These are phyloP conservation scores for Ochotona curzoniae DNA, from an alignment of 2,113 vertebrate genomes.

Conservation along the genomic window DNA sequence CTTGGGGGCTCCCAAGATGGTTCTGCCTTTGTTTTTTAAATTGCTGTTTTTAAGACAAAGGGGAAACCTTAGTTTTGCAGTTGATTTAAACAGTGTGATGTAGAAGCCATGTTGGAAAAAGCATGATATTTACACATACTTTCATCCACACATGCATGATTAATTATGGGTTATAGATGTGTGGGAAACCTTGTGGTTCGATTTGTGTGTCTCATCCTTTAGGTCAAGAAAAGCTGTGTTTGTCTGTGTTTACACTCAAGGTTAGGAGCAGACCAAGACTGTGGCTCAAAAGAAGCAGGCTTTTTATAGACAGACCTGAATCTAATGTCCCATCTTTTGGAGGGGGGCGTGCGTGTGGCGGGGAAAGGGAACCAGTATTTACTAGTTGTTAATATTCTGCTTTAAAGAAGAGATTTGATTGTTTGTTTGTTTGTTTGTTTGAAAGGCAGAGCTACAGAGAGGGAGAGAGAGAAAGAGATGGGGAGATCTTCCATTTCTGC, in stretches of 20 bases:
- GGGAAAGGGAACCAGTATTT: background rate
- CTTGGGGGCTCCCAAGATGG: background rate
- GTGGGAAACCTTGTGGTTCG: background rate
- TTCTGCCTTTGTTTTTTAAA: background rate
- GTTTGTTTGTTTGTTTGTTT: no score
- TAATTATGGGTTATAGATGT: background rate
- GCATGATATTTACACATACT: background rate
- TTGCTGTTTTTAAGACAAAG: background rate
- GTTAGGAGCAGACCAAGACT: background rate
- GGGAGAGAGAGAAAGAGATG: no score
- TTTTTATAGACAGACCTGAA: background rate
- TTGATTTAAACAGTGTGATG: slow-evolving; percentile 13
- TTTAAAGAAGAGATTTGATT: background rate
- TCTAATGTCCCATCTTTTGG: background rate
- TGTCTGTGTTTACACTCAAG: background rate
- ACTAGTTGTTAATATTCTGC: background rate
- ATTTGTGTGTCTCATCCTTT: background rate
- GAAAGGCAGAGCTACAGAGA: no score
- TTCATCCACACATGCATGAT: background rate
- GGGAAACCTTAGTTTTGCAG: slow-evolving; percentile 9
- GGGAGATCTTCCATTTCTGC: no score
- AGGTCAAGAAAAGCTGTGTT: background rate
- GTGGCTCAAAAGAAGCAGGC: background rate
- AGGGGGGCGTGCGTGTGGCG: no score
- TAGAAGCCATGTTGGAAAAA: background rate